Percentiles rank a stretch among this genome's conserved stretches.
These are phyloP conservation scores for Caerostris extrusa DNA, from an alignment of 1,140 invertebrate species.

Conservation along the genomic window DNA sequence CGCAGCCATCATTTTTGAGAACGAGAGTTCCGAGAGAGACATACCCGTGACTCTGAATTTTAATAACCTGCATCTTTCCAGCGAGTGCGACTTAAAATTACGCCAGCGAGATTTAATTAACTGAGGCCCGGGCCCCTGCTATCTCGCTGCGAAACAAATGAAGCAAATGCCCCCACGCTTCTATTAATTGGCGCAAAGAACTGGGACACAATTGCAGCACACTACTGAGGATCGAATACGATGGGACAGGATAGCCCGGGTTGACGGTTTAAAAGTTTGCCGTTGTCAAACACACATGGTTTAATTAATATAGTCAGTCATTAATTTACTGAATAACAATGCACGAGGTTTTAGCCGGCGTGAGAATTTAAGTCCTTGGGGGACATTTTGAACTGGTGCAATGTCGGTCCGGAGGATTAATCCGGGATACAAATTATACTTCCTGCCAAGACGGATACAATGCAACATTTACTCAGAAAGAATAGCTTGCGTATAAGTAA, in stretches of 20 bases:
- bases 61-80: background rate
- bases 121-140: background rate
- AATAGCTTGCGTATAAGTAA: too few species aligned
- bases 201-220: background rate
- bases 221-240: too few species aligned
- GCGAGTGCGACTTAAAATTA: background rate
- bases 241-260: background rate
- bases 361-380: background rate
- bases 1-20: background rate
- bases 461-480: background rate
- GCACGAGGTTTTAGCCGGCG: background rate
- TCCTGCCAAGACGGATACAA: background rate
- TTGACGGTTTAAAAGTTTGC: background rate
- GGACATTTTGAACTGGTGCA: background rate
- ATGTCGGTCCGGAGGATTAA: background rate
- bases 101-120: slow-evolving; percentile 7
- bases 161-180: background rate
- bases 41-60: background rate
- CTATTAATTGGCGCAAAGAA: slow-evolving; percentile 9
- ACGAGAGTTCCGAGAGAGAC: background rate
- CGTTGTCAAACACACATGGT: background rate
- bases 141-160: background rate
- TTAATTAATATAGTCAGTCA: slow-evolving; percentile 8
- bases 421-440: background rate
- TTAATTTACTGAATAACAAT: slow-evolving; percentile 8